phyloP scores from a whole-genome alignment of 2,888 invertebrate genomes.

The Tetanocera ferruginea region DNA sequence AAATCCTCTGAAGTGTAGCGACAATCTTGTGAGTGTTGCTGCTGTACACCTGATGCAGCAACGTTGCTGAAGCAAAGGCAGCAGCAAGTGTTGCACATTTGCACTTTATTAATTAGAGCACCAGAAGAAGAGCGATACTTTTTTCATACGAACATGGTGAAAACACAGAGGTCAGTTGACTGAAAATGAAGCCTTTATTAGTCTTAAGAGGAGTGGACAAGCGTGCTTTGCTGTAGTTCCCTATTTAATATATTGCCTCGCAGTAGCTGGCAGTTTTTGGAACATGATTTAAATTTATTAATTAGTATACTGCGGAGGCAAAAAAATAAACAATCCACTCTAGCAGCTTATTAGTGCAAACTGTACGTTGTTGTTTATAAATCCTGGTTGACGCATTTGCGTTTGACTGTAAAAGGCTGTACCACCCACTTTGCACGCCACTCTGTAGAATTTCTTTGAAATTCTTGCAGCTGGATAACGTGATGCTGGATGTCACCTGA shows the following conservation, averaged over 20 bases:
- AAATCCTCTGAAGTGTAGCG: constrained; percentile 13
- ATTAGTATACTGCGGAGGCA: no score
- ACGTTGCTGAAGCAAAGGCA: not conserved
- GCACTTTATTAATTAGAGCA: constrained; percentile 7
- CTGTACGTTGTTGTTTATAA: no score
- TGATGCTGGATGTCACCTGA: constrained; percentile 24
- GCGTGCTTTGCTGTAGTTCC: not conserved
- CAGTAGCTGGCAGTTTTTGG: not conserved
- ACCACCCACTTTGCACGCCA: constrained; percentile 13
- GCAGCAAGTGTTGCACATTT: constrained; percentile 15
- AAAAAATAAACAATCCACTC: no score
- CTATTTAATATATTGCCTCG: not conserved
- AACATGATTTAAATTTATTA: no score
- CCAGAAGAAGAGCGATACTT: not conserved
- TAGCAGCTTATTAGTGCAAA: no score
- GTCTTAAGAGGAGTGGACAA: not conserved
- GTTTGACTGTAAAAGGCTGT: not conserved
- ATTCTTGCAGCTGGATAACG: not conserved
- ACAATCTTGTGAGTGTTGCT: not conserved
- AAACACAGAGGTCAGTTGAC: not conserved
- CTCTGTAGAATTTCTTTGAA: not conserved
- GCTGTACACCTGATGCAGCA: not conserved
- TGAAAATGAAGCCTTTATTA: not conserved
- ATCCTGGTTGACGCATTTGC: no score
- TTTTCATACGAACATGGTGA: not conserved